Evolutionary conservation across 2,797 vertebrate genomes (phyloP), one percentile per base, ranked within the genome.

Genomic region (Coilia nasus): DNA sequence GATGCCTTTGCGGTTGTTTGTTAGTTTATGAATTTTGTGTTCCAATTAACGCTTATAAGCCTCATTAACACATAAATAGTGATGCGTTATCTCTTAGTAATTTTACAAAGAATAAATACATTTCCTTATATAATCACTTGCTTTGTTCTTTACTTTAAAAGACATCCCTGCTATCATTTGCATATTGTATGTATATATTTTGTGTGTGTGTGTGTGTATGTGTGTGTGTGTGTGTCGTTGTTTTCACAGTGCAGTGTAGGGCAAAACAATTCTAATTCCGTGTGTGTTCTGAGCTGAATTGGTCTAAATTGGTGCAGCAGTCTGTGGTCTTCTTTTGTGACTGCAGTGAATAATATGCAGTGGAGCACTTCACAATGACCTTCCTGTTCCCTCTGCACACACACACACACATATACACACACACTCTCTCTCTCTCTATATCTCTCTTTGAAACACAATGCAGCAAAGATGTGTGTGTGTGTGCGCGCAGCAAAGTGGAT

Each of bases 401-500:
- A 54, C 46, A 82, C 81, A 82, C 81, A 82, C 47, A 82, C 81
- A 82, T 47, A 82, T 47, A 82, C 81, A 82, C 81, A 56, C 67
- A 75, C 81, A 56, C 81, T 54, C 90, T 91, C 91, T 89, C 91
- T 90, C 90, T 85, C 86, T 91, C 91, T 93, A 90, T 90, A 88
- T 88, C 50, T 14, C 50, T 54, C 50, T 54, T 14, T 54, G 50
- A 54, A 54, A 54, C 50, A 54, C 50, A 54, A 54, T 54, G 50
- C 50, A 54, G 50, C 50, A 54, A 54, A 54, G 50, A 1, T 9
- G 50, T 54, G 50, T 54, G 50, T 54, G 50, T 54, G 50, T 54
- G 50, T 54, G 50, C 50, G 50, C 14, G 50, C 50, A 54, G 46
- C 50, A 54, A 10, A 54, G 50, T 10, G 50, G 50, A 54, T 54